These are phyloP conservation scores for Machimus rusticus DNA, from an alignment of 2,888 invertebrate species.

Conservation along the genomic window DNA sequence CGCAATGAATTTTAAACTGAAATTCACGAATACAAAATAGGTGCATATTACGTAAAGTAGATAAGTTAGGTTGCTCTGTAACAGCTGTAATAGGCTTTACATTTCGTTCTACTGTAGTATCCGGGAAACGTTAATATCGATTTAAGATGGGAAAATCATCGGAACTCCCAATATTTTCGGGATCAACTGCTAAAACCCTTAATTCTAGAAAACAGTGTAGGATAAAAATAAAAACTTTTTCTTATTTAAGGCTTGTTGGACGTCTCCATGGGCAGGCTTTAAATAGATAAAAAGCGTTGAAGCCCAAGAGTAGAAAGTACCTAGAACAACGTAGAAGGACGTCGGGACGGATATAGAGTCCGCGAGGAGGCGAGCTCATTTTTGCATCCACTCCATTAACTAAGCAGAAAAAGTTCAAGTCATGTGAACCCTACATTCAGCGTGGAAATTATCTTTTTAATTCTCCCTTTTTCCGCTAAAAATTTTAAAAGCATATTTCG, in stretches of 20 bases:
- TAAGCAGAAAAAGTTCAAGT: background rate
- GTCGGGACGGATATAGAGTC: background rate
- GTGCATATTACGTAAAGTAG: background rate
- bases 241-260: background rate
- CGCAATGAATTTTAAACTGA: background rate
- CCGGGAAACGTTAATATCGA: background rate
- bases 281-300: background rate
- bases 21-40: background rate
- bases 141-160: background rate
- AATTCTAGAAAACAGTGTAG: background rate
- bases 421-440: constrained; percentile 5
- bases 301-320: background rate
- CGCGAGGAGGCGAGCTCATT: background rate
- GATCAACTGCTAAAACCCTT: background rate
- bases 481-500: constrained; percentile 33
- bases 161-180: background rate
- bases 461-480: background rate
- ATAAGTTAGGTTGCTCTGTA: background rate
- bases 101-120: background rate
- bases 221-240: background rate
- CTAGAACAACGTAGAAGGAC: background rate
- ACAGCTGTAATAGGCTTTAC: background rate
- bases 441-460: constrained; percentile 7
- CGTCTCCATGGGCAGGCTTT: background rate
- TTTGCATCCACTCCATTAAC: constrained; percentile 1